Conservation (phyloP, 2,113 vertebrate species). For the Herpailurus yagouaroundi region DNA sequence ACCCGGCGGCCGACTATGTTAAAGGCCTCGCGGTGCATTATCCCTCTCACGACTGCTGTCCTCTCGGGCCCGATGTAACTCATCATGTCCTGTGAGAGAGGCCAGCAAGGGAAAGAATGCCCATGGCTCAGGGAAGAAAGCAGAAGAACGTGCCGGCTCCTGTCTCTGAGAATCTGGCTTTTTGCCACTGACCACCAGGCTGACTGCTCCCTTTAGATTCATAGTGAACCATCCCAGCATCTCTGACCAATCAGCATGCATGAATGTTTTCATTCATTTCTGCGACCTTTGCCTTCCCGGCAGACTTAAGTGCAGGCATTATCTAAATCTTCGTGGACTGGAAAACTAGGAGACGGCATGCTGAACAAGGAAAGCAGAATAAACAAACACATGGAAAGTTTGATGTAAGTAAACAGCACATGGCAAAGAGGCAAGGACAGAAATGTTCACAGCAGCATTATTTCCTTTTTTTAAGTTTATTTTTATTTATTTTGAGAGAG, state of each 20-base stretch:
- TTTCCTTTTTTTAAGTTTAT: neutral
- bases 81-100: conserved; percentile 81
- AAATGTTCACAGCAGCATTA: neutral
- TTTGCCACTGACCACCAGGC: neutral
- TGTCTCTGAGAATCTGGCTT: neutral
- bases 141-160: neutral
- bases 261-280: neutral
- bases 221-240: neutral
- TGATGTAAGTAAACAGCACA: neutral
- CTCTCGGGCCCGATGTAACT: conserved; percentile 92
- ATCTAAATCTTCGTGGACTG: neutral
- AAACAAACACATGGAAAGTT: neutral
- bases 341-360: conserved; percentile 21
- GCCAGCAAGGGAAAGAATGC: neutral
- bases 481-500: no score
- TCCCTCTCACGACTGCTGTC: conserved; percentile 86
- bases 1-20: conserved; percentile 84
- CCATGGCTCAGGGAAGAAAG: neutral
- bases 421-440: neutral
- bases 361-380: neutral
- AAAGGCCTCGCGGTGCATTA: conserved; percentile 67
- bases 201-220: neutral
- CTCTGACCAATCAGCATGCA: neutral
- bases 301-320: neutral
- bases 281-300: neutral